phyloP scores from a whole-genome alignment of 2,797 vertebrate genomes.

The Pantherophis vulpinus region DNA sequence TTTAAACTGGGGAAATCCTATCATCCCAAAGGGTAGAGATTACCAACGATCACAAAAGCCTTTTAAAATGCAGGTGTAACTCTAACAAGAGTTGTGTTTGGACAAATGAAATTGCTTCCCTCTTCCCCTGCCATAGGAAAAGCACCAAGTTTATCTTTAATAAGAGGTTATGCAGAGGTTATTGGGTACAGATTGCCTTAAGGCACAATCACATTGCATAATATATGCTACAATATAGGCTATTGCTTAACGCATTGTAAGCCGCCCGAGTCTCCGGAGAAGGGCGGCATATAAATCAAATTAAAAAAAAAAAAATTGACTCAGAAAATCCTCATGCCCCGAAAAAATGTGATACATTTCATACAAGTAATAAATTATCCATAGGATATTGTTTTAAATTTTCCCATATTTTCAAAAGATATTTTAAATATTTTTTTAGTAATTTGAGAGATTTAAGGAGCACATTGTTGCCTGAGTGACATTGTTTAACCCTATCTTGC shows the following conservation, averaged over 20 bases:
- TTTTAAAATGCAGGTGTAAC: background rate
- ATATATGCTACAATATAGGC: background rate
- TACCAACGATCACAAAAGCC: background rate
- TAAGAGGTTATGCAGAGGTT: background rate
- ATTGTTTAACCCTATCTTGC: background rate
- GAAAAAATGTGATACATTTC: background rate
- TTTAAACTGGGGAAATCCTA: background rate
- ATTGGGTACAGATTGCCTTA: background rate
- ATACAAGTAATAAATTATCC: background rate
- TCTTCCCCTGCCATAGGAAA: background rate
- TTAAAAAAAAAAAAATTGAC: background rate
- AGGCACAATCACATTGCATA: background rate
- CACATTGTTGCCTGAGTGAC: background rate
- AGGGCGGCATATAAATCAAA: no score
- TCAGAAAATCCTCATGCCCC: background rate
- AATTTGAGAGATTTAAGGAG: background rate
- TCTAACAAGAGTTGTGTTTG: background rate
- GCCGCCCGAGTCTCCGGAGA: no score
- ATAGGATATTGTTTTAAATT: background rate
- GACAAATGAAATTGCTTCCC: background rate
- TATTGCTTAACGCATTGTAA: no score
- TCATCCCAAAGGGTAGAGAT: background rate
- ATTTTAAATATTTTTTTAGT: background rate
- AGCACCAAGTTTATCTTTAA: background rate
- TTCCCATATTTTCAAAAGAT: background rate